phyloP scores from a whole-genome alignment of 2,113 vertebrate genomes.

The Nerophis lumbriciformis region DNA sequence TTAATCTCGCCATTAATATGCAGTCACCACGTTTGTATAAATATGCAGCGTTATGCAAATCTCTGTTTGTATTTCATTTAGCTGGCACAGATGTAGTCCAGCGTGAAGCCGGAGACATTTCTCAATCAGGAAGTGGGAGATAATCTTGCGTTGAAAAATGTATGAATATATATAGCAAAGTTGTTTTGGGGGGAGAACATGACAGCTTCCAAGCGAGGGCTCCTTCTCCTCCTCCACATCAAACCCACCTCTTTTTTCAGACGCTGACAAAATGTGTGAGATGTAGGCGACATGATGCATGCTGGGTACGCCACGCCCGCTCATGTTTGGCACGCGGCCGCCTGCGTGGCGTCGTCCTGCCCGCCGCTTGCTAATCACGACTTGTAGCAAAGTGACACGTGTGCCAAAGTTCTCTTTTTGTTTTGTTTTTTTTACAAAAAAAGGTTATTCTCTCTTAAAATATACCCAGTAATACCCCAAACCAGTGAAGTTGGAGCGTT shows the following conservation, averaged over 20 bases:
- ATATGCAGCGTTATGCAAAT: conserved; percentile 80
- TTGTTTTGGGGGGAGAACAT: conserved; percentile 43
- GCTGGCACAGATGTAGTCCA: conserved; percentile 72
- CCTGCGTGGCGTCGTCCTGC: too few species aligned
- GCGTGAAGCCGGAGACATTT: conserved; percentile 73
- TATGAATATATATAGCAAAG: conserved; percentile 31
- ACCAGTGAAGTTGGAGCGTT: too few species aligned
- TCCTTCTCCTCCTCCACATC: conserved; percentile 45
- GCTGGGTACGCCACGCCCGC: conserved; percentile 43
- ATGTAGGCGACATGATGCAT: conserved; percentile 55
- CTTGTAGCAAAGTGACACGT: too few species aligned
- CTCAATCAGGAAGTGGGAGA: conserved; percentile 65
- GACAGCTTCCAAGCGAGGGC: conserved; percentile 50
- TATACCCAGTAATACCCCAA: too few species aligned
- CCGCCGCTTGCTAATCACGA: too few species aligned
- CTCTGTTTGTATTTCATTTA: conserved; percentile 76
- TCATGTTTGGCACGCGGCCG: conserved; percentile 54
- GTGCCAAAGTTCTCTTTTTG: too few species aligned
- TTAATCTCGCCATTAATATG: conserved; percentile 82
- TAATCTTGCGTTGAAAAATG: conserved; percentile 67
- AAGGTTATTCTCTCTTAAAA: too few species aligned
- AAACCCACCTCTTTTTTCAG: conserved; percentile 45
- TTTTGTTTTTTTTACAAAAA: too few species aligned
- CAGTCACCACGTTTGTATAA: conserved; percentile 75
- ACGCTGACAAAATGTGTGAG: conserved; percentile 58